Evolutionary conservation across 2,113 vertebrate genomes (phyloP).

Genomic region (Pogona vitticeps): DNA sequence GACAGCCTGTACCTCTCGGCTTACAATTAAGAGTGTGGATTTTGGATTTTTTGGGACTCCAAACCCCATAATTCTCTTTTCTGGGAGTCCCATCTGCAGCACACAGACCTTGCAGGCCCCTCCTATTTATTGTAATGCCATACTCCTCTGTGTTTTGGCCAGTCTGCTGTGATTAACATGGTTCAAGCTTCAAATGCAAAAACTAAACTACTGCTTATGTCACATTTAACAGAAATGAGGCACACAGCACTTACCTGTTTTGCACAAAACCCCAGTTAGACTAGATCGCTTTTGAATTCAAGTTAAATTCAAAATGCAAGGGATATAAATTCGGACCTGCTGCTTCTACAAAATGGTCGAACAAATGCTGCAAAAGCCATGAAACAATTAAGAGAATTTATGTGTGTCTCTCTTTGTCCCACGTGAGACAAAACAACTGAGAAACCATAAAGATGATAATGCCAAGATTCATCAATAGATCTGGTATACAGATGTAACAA

Average conservation of each 20-base stretch:
- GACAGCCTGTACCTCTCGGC: too few relatives aligned
- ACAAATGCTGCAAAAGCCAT: not conserved
- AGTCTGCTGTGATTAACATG: not conserved
- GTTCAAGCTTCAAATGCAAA: not conserved
- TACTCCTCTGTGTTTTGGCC: not conserved
- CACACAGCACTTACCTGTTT: not conserved
- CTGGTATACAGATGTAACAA: not conserved
- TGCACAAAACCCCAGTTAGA: not conserved
- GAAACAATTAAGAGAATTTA: not conserved
- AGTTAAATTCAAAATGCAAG: not conserved
- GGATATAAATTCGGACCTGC: not conserved
- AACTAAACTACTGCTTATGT: not conserved
- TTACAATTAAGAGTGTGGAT: too few relatives aligned
- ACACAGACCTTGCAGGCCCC: too few relatives aligned
- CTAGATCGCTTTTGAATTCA: not conserved
- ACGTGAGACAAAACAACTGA: not conserved
- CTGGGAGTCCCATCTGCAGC: not conserved
- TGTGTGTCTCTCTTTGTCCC: too few relatives aligned
- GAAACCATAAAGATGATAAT: not conserved
- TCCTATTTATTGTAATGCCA: not conserved
- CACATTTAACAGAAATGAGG: not conserved
- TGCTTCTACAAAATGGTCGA: not conserved
- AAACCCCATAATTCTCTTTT: not conserved
- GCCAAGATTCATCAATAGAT: not conserved
- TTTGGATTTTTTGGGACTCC: too few relatives aligned